Evolutionary conservation across 2,888 invertebrate genomes (phyloP), one percentile per base, ranked within the genome.

Genomic region (Xanthostigma xanthostigma): DNA sequence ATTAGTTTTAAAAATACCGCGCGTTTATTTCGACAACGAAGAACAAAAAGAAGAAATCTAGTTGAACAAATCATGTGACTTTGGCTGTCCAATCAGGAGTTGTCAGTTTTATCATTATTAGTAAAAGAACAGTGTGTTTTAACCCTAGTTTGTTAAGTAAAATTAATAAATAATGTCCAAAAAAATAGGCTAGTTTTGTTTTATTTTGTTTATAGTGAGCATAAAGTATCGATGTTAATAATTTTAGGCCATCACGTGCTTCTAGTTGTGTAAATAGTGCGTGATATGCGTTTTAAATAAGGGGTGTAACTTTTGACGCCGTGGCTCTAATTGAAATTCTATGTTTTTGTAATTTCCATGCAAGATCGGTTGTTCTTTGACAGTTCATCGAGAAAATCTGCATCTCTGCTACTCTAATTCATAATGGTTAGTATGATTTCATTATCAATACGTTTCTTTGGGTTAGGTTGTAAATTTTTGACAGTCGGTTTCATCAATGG

Each of bases 331-430:
- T 62, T 62, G 62, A 9, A 37, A 34, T 38, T 45, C 38, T 11
- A 62, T 64, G 63, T 63, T 64, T 64, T 64, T 60, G 58, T 58
- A 58, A 60, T 60, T 62, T 60, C 38, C 17, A 11, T 27, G 14
- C 38, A 14, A 27, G 14, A 35, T 34, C 37, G 38, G 36, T 38
- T n/a, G 44, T 38, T 37, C 44, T 48, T 47, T 48, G 42, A 36
- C 27, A 45, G 37, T 14, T 44, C 36, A 36, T 10, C 11, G 36
- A 12, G 14, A 45, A 44, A 17, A 37, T 36, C 49, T 41, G 36
- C 40, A 43, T 14, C 36, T 49, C 44, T 42, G 41, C 44, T 40
- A 49, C 44, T 51, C 37, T 45, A 39, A 41, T 41, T 46, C 41
- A 44, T 51, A 44, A 57, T 57, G 57, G 56, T 56, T 53, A 54